Evolutionary conservation across 2,113 vertebrate species (phyloP).

Genomic region (Phalacrocorax aristotelis): DNA sequence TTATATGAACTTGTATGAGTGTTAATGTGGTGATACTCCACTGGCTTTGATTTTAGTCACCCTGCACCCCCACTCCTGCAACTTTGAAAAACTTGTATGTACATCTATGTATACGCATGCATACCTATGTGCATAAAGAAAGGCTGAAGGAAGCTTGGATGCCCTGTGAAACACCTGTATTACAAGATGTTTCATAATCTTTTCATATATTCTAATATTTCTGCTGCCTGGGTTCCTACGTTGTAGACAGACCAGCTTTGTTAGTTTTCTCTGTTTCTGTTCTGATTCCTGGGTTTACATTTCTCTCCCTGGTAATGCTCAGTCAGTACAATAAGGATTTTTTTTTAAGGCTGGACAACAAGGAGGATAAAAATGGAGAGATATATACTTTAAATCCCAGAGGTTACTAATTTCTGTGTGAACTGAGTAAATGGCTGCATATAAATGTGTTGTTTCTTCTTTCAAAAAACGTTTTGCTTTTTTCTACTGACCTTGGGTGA

Average conservation of each 20-base stretch:
- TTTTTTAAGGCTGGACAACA: not conserved
- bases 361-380: not conserved
- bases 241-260: not conserved
- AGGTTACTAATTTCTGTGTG: slow-evolving; percentile 42
- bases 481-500: slow-evolving; percentile 39
- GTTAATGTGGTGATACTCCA: not conserved
- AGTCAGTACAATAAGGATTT: not conserved
- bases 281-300: not conserved
- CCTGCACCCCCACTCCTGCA: not conserved
- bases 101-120: rapidly evolving
- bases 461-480: slow-evolving; percentile 62
- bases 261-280: not conserved
- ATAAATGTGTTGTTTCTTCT: slow-evolving; percentile 51
- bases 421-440: slow-evolving; percentile 17
- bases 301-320: not conserved
- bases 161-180: not conserved
- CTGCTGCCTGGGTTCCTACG: not conserved
- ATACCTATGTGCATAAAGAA: rapidly evolving
- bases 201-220: not conserved
- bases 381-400: slow-evolving; percentile 5
- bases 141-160: not conserved
- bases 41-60: not conserved
- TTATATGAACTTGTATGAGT: not conserved
- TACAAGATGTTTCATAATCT: not conserved
- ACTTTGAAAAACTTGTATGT: not conserved